Conservation (phyloP, 1,140 invertebrate genomes). For the Heterodera schachtii region DNA sequence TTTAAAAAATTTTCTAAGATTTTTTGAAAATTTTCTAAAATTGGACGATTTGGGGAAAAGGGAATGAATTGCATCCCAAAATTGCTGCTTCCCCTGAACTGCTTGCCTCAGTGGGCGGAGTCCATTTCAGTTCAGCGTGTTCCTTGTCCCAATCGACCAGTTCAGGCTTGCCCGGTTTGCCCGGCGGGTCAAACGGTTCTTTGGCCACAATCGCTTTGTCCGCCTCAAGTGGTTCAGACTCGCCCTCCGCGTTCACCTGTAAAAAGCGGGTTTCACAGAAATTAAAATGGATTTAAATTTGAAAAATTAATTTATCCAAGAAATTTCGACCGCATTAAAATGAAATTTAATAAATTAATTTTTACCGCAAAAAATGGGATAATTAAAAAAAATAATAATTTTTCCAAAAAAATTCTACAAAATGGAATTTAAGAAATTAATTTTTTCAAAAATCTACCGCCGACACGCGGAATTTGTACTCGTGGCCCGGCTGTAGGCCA, state of each 20-base stretch:
- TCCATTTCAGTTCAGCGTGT: slow-evolving; percentile 87
- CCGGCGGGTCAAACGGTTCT: slow-evolving; percentile 87
- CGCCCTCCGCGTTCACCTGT: slow-evolving; percentile 91
- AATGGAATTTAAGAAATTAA: too few relatives aligned
- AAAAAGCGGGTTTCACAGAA: too few relatives aligned
- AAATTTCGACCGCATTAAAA: too few relatives aligned
- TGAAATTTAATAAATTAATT: too few relatives aligned
- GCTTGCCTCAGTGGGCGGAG: slow-evolving; percentile 73
- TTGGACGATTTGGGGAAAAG: too few relatives aligned
- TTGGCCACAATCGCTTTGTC: slow-evolving; percentile 93
- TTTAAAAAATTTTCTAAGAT: too few relatives aligned
- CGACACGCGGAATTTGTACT: slow-evolving; percentile 96
- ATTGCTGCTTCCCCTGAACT: neutral
- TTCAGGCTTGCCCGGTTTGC: slow-evolving; percentile 84
- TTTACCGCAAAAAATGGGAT: too few relatives aligned
- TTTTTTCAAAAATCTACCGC: slow-evolving; percentile 68
- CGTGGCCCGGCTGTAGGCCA: slow-evolving; percentile 74
- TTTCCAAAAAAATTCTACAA: too few relatives aligned
- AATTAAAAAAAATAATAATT: too few relatives aligned
- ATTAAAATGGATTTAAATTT: too few relatives aligned
- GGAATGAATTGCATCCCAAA: neutral
- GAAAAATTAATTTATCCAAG: too few relatives aligned
- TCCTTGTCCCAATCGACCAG: slow-evolving; percentile 89
- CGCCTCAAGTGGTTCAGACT: slow-evolving; percentile 90
- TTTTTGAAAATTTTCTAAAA: too few relatives aligned